A percentile compares a stretch with the other conserved stretches of the same genome.
phyloP scores from a whole-genome alignment of 2,888 invertebrate genomes.

The Drosophila tripunctata region DNA sequence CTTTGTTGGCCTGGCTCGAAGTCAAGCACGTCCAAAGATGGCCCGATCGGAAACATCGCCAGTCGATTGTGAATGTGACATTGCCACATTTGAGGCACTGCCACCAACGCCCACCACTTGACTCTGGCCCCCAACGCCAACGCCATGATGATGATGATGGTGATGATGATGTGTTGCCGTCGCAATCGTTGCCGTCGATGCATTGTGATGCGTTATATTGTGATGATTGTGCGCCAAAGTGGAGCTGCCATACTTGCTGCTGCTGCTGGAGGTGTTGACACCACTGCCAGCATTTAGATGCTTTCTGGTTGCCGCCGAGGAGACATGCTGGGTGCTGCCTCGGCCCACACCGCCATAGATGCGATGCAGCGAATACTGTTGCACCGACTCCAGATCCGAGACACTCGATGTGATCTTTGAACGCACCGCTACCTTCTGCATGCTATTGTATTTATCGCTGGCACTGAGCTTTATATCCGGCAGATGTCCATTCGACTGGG shows the following conservation, averaged over 20 bases:
- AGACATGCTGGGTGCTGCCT: constrained; percentile 74
- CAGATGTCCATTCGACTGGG: constrained; percentile 82
- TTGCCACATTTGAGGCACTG: constrained; percentile 64
- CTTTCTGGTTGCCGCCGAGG: constrained; percentile 81
- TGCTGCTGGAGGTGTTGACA: constrained; percentile 68
- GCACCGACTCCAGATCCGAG: constrained; percentile 83
- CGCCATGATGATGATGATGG: constrained; percentile 53
- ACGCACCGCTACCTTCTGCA: constrained; percentile 83
- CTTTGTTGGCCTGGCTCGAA: constrained; percentile 83
- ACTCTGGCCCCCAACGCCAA: constrained; percentile 8
- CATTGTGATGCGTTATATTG: constrained; percentile 79
- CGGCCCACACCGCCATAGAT: constrained; percentile 81
- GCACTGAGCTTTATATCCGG: constrained; percentile 84
- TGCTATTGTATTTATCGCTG: constrained; percentile 83
- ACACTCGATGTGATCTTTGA: constrained; percentile 84
- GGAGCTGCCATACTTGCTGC: constrained; percentile 80
- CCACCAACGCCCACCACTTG: constrained; percentile 9
- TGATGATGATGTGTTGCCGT: constrained; percentile 80
- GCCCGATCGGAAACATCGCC: constrained; percentile 87
- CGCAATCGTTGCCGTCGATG: constrained; percentile 70
- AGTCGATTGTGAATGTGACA: constrained; percentile 88
- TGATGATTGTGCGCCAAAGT: constrained; percentile 77
- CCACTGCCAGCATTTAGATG: constrained; percentile 72
- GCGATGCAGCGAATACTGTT: constrained; percentile 84
- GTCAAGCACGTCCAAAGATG: constrained; percentile 88